Percentiles rank a stretch among this genome's conserved stretches.
Conservation (phyloP, 2,113 vertebrate species). For the Callionymus lyra region DNA sequence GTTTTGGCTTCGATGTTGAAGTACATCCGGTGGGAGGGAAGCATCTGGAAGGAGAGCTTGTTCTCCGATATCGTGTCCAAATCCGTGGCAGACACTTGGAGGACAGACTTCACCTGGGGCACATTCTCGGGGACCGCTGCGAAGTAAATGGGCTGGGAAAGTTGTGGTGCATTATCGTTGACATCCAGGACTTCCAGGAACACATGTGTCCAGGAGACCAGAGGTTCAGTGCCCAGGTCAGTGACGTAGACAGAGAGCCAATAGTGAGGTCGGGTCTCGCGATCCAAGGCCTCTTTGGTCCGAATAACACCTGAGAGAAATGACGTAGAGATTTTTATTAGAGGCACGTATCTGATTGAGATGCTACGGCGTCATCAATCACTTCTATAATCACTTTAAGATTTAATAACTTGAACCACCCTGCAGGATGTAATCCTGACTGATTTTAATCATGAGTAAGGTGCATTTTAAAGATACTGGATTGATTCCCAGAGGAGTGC, state of each 20-base stretch:
- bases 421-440: conserved; percentile 5
- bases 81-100: conserved; percentile 77
- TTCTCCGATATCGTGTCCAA: conserved; percentile 76
- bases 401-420: neutral
- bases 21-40: conserved; percentile 70
- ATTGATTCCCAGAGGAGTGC: neutral
- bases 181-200: conserved; percentile 83
- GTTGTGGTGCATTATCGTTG: conserved; percentile 88
- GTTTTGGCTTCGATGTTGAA: conserved; percentile 76
- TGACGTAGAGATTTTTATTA: no score
- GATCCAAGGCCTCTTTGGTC: conserved; percentile 71
- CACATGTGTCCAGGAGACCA: conserved; percentile 81
- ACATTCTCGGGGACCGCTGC: conserved; percentile 77
- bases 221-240: conserved; percentile 78
- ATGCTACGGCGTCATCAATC: conserved; percentile 3
- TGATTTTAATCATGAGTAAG: neutral
- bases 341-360: no score
- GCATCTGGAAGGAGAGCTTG: conserved; percentile 81
- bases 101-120: conserved; percentile 65
- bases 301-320: conserved; percentile 74
- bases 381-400: neutral
- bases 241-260: conserved; percentile 86
- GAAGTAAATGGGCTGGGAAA: conserved; percentile 83
- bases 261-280: conserved; percentile 75
- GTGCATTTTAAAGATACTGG: conserved; percentile 2